Evolutionary conservation across 2,888 invertebrate species (phyloP).

Genomic region (Perdita meconis): DNA sequence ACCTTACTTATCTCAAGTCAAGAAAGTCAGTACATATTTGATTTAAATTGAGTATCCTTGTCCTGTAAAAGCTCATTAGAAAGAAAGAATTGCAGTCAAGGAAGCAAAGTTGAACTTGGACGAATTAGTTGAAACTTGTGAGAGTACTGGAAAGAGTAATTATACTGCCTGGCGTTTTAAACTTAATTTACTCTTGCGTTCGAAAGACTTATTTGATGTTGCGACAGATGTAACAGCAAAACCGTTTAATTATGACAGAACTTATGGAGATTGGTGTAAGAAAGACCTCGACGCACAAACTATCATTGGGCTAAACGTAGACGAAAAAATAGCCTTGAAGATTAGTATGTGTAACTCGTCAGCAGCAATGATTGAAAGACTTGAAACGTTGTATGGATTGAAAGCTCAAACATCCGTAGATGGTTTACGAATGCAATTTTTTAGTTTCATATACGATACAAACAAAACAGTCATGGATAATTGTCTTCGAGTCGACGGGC

Average conservation of each 20-base stretch:
- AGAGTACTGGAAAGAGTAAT: background rate
- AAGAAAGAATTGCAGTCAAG: too few relatives aligned
- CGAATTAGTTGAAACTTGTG: too few relatives aligned
- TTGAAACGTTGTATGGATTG: conserved; percentile 64
- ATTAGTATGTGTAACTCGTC: conserved; percentile 66
- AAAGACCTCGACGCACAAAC: background rate
- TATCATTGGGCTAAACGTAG: conserved; percentile 59
- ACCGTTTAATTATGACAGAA: background rate
- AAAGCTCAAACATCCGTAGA: conserved; percentile 65
- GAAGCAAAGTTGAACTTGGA: too few relatives aligned
- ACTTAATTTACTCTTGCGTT: background rate
- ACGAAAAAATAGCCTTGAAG: conserved; percentile 64
- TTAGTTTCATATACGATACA: conserved; percentile 63
- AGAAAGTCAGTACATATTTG: too few relatives aligned
- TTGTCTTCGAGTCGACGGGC: conserved; percentile 60
- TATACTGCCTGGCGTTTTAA: background rate
- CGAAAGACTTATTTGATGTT: background rate
- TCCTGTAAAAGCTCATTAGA: too few relatives aligned
- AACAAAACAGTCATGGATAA: conserved; percentile 57
- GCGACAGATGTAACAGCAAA: background rate
- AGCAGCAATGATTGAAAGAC: conserved; percentile 61
- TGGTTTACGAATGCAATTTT: conserved; percentile 66
- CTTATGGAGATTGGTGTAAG: background rate
- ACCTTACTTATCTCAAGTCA: too few relatives aligned
- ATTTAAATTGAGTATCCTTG: too few relatives aligned